phyloP scores from a whole-genome alignment of 2,888 invertebrate species.

The Volucella zonaria region DNA sequence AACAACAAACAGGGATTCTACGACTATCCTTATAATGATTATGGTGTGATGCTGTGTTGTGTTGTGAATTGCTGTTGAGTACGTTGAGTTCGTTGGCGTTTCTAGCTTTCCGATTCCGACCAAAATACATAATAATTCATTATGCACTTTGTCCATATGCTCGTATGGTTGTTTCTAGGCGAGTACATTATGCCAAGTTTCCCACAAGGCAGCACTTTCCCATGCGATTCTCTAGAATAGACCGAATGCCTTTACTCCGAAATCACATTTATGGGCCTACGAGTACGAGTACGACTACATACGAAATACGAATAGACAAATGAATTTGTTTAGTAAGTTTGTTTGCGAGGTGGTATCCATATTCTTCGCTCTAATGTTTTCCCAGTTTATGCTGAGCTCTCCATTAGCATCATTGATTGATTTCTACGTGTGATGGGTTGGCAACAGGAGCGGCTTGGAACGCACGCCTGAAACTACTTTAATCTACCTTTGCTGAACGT shows the following conservation, averaged over 20 bases:
- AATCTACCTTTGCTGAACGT: no score
- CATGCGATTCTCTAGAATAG: conserved; percentile 2
- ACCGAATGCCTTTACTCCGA: conserved; percentile 29
- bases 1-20: background rate
- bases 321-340: conserved; percentile 38
- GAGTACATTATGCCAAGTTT: conserved; percentile 4
- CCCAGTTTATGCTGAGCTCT: conserved; percentile 46
- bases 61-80: no score
- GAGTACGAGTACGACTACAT: no score
- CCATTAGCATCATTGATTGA: conserved; percentile 66
- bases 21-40: background rate
- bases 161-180: background rate
- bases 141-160: conserved; percentile 58
- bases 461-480: conserved; percentile 12
- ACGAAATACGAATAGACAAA: conserved; percentile 23
- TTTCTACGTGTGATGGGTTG: conserved; percentile 44
- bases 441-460: background rate
- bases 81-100: background rate
- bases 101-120: conserved; percentile 11
- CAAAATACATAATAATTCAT: conserved; percentile 61
- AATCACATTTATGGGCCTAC: conserved; percentile 45
- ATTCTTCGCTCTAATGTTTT: conserved; percentile 47
- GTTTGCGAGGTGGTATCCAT: conserved; percentile 49
- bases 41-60: background rate
- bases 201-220: conserved; percentile 2